Conservation (phyloP, 1,140 invertebrate genomes). For the Brachionus koreanus region DNA sequence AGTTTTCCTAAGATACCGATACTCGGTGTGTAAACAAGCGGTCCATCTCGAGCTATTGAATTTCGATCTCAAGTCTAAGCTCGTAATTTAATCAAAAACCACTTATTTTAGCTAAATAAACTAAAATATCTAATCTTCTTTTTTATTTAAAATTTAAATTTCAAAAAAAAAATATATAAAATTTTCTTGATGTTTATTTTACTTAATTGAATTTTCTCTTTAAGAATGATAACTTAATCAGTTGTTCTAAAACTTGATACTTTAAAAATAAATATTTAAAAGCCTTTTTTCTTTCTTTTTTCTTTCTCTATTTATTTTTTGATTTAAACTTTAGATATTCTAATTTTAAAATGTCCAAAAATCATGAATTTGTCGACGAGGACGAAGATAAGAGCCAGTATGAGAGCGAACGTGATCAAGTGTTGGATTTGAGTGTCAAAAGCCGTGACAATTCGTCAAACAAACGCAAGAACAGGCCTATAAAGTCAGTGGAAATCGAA, state of each 20-base stretch:
- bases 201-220: conserved; percentile 11
- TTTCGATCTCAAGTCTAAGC: background rate
- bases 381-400: background rate
- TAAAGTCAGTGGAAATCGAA: background rate
- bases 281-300: background rate
- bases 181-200: conserved; percentile 9
- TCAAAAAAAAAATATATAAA: background rate
- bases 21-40: background rate
- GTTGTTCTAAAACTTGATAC: background rate
- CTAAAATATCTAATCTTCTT: conserved; percentile 7
- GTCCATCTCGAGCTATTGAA: background rate
- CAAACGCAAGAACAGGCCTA: conserved; percentile 12
- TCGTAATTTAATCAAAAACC: background rate
- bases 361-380: background rate
- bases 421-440: conserved; percentile 22
- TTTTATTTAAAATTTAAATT: background rate
- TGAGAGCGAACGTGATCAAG: background rate
- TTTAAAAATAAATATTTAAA: background rate
- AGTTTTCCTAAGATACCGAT: background rate
- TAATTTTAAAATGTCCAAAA: conserved; percentile 32
- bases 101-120: background rate
- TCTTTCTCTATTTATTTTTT: background rate
- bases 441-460: background rate
- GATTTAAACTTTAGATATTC: background rate
- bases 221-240: conserved; percentile 8